phyloP scores from a whole-genome alignment of 2,797 vertebrate genomes.

The Strix occidentalis region DNA sequence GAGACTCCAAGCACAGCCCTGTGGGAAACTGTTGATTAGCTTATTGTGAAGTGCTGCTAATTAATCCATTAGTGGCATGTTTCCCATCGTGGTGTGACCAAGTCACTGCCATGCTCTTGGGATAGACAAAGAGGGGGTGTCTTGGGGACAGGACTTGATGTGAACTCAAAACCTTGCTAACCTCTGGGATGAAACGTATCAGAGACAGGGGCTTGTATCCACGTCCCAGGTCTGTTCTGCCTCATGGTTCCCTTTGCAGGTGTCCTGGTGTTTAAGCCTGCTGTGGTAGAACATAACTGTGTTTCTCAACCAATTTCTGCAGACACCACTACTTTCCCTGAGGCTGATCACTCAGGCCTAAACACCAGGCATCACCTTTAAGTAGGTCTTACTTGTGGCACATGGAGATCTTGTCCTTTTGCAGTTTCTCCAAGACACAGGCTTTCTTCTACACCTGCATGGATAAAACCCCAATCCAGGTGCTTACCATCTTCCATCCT shows the following conservation, averaged over 20 bases:
- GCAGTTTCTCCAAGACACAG: neutral
- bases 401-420: neutral
- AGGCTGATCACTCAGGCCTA: neutral
- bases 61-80: neutral
- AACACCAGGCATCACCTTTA: neutral
- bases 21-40: neutral
- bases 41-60: neutral
- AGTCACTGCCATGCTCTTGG: neutral
- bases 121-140: neutral
- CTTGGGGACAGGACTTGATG: neutral
- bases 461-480: neutral
- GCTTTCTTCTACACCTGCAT: neutral
- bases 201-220: neutral
- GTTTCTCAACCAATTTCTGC: neutral
- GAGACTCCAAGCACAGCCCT: neutral
- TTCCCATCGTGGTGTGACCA: accelerated
- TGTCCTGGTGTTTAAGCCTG: neutral
- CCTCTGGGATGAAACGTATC: neutral
- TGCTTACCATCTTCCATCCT: neutral
- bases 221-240: neutral
- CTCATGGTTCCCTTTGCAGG: neutral
- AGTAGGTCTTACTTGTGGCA: neutral
- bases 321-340: neutral
- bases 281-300: neutral
- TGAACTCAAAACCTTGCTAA: neutral